Evolutionary conservation across 2,797 vertebrate species (phyloP).

Genomic region (Sciaenops ocellatus): DNA sequence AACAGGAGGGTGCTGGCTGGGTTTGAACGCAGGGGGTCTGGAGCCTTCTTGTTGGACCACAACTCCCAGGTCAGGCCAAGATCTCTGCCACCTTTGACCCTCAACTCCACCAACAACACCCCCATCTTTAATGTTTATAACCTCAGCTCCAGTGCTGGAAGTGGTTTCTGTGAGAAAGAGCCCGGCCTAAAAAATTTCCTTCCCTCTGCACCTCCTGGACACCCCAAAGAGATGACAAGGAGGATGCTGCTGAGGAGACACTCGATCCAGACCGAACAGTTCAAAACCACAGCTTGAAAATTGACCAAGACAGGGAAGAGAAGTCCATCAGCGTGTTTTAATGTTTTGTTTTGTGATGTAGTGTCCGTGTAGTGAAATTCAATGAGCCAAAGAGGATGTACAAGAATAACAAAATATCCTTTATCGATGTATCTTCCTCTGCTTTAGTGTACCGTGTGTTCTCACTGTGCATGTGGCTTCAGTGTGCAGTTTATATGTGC

Average conservation of each 20-base stretch:
- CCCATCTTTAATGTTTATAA: conserved; percentile 72
- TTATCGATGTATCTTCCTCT: conserved; percentile 2
- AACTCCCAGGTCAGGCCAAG: conserved; percentile 80
- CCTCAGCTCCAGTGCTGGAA: conserved; percentile 40
- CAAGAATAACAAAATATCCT: conserved; percentile 10
- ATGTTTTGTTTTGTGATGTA: conserved; percentile 3
- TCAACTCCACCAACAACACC: conserved; percentile 67
- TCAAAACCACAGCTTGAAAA: conserved; percentile 76
- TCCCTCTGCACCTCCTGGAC: conserved; percentile 86
- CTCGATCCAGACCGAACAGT: conserved; percentile 92
- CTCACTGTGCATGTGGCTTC: conserved; percentile 18
- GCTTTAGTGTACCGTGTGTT: conserved; percentile 22
- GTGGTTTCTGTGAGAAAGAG: conserved; percentile 72
- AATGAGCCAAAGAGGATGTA: conserved; percentile 15
- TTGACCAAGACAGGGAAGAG: background rate
- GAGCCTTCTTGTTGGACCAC: conserved; percentile 82
- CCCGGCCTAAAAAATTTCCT: conserved; percentile 78
- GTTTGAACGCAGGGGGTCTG: conserved; percentile 86
- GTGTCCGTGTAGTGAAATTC: conserved; percentile 26
- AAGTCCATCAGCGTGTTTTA: background rate
- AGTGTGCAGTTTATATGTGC: background rate
- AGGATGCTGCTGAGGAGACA: conserved; percentile 90
- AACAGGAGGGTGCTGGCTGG: conserved; percentile 75
- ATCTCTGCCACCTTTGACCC: conserved; percentile 90
- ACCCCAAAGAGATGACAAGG: conserved; percentile 86